Conservation (phyloP, 2,888 invertebrate species). For the Trissolcus brochymenae region DNA sequence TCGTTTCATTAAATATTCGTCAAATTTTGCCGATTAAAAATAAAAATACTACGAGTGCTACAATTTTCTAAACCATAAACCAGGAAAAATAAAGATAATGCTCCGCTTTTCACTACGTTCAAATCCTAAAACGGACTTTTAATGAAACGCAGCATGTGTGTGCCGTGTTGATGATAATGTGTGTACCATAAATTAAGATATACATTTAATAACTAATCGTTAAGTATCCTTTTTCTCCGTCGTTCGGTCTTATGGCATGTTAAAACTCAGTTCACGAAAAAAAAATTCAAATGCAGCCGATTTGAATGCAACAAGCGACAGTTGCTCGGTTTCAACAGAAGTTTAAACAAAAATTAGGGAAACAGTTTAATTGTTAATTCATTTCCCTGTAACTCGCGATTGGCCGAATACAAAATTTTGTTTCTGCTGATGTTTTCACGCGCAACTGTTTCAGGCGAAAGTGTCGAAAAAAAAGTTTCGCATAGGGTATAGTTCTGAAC, state of each 20-base stretch:
- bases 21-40: slow-evolving; percentile 4
- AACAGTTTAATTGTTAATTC: too few relatives aligned
- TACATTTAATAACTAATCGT: slow-evolving; percentile 54
- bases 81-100: background rate
- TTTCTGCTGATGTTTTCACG: background rate
- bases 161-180: slow-evolving; percentile 53
- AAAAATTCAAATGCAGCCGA: slow-evolving; percentile 8
- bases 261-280: slow-evolving; percentile 33
- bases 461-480: slow-evolving; percentile 14
- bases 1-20: slow-evolving; percentile 43
- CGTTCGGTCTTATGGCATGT: slow-evolving; percentile 65
- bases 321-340: too few relatives aligned
- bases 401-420: too few relatives aligned
- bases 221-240: slow-evolving; percentile 52
- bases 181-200: slow-evolving; percentile 63
- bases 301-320: slow-evolving; percentile 5
- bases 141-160: slow-evolving; percentile 45
- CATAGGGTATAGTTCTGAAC: too few relatives aligned
- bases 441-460: slow-evolving; percentile 14
- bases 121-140: slow-evolving; percentile 42
- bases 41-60: background rate
- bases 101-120: slow-evolving; percentile 15
- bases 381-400: too few relatives aligned
- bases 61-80: slow-evolving; percentile 1
- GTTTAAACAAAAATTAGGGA: too few relatives aligned